phyloP scores from a whole-genome alignment of 2,888 invertebrate species.

The Nephrocerus scutellatus region DNA sequence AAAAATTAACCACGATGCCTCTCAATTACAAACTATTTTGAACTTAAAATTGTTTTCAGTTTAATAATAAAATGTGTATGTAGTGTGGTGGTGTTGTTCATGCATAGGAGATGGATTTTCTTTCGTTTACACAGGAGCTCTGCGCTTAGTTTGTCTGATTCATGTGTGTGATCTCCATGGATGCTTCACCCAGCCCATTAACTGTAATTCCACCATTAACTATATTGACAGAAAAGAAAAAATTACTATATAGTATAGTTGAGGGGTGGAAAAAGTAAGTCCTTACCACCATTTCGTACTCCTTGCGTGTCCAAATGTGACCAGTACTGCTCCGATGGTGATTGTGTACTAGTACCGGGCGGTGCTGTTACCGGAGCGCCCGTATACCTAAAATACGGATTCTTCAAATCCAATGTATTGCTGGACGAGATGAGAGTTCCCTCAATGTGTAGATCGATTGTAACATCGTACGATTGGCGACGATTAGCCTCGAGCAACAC shows the following conservation, averaged over 20 bases:
- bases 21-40: conserved; percentile 21
- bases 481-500: conserved; percentile 88
- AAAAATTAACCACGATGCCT: too few relatives aligned
- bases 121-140: not conserved
- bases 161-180: conserved; percentile 60
- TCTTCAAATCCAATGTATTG: conserved; percentile 94
- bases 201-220: conserved; percentile 70
- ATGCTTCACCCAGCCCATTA: conserved; percentile 65
- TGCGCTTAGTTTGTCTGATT: conserved; percentile 24
- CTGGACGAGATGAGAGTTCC: conserved; percentile 78
- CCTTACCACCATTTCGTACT: conserved; percentile 36
- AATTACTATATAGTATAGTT: too few relatives aligned
- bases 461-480: conserved; percentile 97
- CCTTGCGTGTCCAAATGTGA: conserved; percentile 65
- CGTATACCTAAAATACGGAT: conserved; percentile 96
- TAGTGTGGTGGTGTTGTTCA: too few relatives aligned
- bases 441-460: conserved; percentile 86
- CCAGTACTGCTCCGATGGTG: conserved; percentile 93
- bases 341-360: conserved; percentile 81
- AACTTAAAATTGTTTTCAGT: too few relatives aligned
- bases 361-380: conserved; percentile 89
- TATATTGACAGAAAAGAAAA: conserved; percentile 58
- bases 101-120: not conserved
- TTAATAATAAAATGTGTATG: too few relatives aligned
- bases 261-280: too few relatives aligned